Evolutionary conservation across 2,888 invertebrate genomes (phyloP).

Genomic region (Amorpha juglandis): DNA sequence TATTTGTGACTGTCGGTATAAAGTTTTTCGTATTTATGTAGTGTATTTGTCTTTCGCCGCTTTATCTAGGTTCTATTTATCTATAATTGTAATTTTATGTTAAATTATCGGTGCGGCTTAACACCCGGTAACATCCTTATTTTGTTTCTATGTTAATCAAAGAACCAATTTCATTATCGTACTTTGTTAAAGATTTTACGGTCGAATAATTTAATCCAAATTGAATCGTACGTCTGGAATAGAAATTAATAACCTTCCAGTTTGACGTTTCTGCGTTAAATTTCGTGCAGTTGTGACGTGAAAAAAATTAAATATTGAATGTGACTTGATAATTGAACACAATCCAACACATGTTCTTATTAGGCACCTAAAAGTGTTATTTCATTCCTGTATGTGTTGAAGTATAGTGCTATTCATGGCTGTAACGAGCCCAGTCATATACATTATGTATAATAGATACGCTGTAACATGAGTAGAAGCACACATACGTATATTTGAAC

Average conservation of each 20-base stretch:
- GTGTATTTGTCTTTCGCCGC: no score
- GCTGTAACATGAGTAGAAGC: neutral
- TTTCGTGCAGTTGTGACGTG: neutral
- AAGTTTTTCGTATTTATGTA: no score
- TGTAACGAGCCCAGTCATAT: neutral
- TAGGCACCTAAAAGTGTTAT: neutral
- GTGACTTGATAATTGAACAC: neutral
- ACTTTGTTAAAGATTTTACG: neutral
- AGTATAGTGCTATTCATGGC: neutral
- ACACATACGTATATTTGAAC: neutral
- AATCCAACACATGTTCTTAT: neutral
- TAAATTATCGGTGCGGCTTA: no score
- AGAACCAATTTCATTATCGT: neutral
- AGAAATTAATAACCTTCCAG: neutral
- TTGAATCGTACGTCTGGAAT: neutral
- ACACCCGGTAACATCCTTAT: neutral
- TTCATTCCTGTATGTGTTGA: neutral
- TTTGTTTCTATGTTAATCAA: neutral
- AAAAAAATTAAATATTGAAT: neutral
- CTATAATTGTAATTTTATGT: no score
- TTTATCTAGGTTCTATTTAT: no score
- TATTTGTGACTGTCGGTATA: no score
- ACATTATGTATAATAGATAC: neutral
- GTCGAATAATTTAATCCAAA: neutral
- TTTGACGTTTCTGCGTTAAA: neutral